Conservation (phyloP, 2,888 invertebrate species). For the Eupithecia centaureata region DNA sequence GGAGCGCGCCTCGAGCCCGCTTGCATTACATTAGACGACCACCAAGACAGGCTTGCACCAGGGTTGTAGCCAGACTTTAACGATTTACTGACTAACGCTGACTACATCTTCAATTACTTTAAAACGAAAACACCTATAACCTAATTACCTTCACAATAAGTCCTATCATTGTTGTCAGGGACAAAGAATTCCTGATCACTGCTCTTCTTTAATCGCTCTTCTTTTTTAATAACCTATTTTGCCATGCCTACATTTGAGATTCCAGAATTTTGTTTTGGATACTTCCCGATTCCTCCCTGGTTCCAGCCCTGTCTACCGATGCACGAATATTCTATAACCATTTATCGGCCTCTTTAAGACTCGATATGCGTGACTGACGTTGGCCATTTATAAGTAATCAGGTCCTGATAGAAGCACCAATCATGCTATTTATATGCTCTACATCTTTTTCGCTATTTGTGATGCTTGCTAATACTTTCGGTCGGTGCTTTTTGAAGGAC, state of each 20-base stretch:
- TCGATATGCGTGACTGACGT: conserved; percentile 58
- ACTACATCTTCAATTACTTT: background rate
- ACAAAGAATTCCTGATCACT: background rate
- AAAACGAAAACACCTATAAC: too few species aligned
- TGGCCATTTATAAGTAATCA: conserved; percentile 60
- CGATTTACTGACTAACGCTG: background rate
- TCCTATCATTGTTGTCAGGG: background rate
- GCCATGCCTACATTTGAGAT: background rate
- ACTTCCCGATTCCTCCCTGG: background rate
- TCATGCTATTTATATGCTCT: conserved; percentile 45
- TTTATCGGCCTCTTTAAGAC: conserved; percentile 60
- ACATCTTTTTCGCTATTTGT: conserved; percentile 38
- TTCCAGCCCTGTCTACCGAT: conserved; percentile 46
- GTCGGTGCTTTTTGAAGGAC: conserved; percentile 20
- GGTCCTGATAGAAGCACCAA: conserved; percentile 55
- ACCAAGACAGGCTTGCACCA: conserved; percentile 63
- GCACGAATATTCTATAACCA: conserved; percentile 59
- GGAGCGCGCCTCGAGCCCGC: conserved; percentile 70
- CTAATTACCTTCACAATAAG: background rate
- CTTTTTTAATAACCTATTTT: too few species aligned
- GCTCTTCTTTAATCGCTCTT: too few species aligned
- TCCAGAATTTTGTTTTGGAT: background rate
- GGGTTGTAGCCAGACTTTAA: conserved; percentile 13
- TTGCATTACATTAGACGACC: conserved; percentile 74
- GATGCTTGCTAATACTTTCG: conserved; percentile 19